Evolutionary conservation across 2,888 invertebrate genomes (phyloP), one percentile per base, ranked within the genome.

Genomic region (Phalera bucephala): DNA sequence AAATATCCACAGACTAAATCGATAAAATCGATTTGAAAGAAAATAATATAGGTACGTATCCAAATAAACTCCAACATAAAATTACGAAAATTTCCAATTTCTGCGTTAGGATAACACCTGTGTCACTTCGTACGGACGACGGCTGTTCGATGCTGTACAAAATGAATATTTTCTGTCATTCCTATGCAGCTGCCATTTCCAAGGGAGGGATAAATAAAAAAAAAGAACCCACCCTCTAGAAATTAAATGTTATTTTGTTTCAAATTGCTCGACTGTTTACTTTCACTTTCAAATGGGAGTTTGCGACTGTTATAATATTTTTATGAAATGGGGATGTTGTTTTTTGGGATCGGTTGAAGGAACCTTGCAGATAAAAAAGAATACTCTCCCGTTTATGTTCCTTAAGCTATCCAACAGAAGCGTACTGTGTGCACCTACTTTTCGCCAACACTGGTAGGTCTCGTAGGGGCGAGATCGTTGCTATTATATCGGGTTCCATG

Each of bases 91-190:
- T 55, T 61, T 54, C 61, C 50, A 56, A 55, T 62, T 57, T 51
- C 40, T 44, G 20, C 33, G 31, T 57, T 54, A 48, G 35, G 44
- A 41, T 3, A 57, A 49, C 63, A 63, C 63, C 63, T 63, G 63
- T 46, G 59, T 30, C 51, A 33, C 33, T 47, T 45, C 42, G 44
- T 52, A 45, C 30, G 30, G 36, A 40, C 44, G 39, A 37, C 35
- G 38, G 20, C 23, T 22, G 31, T 34, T 27, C 39, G 39, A 40
- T 42, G 40, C 41, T 38, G 55, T 52, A 58, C 63, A 49, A 64
- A 67, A 65, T 67, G 63, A 65, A 60, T 61, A 59, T 64, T 57
- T 57, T 52, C 33, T 30, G 44, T 32, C 55, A 29, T 66, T 63
- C 34, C 60, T 61, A 65, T 66, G 65, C 68, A 64, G 52, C 67